phyloP scores from a whole-genome alignment of 2,797 vertebrate genomes.

The Buphagus erythrorhynchus region DNA sequence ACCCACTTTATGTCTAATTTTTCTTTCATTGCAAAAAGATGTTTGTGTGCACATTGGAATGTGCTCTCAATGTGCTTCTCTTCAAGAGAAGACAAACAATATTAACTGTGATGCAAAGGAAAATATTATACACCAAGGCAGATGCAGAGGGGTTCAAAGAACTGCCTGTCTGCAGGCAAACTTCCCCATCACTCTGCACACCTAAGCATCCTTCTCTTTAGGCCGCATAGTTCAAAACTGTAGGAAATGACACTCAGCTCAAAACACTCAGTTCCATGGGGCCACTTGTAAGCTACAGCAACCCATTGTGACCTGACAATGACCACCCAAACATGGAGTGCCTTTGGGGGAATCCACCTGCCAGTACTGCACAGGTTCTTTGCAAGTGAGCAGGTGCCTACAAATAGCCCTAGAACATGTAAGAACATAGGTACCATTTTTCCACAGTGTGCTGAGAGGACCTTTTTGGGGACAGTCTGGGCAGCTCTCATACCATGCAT shows the following conservation, averaged over 20 bases:
- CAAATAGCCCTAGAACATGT: neutral
- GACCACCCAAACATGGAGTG: neutral
- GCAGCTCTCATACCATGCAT: neutral
- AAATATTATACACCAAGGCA: neutral
- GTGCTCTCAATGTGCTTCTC: no score
- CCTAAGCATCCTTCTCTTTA: neutral
- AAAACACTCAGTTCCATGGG: neutral
- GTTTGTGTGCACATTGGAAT: neutral
- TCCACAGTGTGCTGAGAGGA: neutral
- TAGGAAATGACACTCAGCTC: fast-evolving
- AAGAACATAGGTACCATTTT: neutral
- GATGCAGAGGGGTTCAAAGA: neutral
- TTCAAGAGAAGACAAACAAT: neutral
- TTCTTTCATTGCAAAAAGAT: neutral
- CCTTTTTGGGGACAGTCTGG: neutral
- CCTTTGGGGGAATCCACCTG: neutral
- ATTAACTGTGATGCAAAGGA: neutral
- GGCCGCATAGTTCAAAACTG: neutral
- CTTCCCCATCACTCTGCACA: neutral
- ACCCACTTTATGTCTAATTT: neutral
- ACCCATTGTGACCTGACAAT: neutral
- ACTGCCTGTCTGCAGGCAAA: neutral
- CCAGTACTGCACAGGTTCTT: neutral
- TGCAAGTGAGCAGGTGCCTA: neutral
- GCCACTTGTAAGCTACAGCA: neutral